Conservation (phyloP, 2,113 vertebrate species). For the Barnardius zonarius region DNA sequence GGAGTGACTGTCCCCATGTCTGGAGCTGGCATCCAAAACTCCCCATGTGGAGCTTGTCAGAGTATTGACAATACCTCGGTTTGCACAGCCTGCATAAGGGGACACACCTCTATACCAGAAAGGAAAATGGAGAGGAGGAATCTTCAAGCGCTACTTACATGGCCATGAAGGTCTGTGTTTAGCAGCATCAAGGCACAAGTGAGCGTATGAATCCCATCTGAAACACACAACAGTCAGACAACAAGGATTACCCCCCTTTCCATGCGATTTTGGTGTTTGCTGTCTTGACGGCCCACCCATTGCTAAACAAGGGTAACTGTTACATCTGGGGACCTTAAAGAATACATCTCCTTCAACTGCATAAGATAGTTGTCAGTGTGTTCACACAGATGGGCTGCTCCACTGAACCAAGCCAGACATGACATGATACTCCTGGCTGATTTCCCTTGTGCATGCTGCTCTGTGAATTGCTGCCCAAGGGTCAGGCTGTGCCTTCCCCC, state of each 20-base stretch:
- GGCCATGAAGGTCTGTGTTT: constrained; percentile 81
- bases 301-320: background rate
- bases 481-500: background rate
- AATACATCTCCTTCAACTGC: background rate
- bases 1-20: background rate
- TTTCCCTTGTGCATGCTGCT: background rate
- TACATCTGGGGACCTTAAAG: background rate
- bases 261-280: fast-evolving
- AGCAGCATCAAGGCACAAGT: constrained; percentile 84
- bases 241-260: background rate
- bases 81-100: background rate
- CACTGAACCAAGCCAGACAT: background rate
- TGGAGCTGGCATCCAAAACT: background rate
- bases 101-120: background rate
- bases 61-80: background rate
- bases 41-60: background rate
- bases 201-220: constrained; percentile 81
- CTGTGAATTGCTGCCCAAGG: background rate
- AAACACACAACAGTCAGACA: constrained; percentile 33
- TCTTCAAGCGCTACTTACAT: constrained; percentile 67
- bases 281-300: background rate
- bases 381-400: background rate
- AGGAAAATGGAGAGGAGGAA: background rate
- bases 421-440: background rate
- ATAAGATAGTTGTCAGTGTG: background rate